Percentiles rank a stretch among this genome's conserved stretches.
These are phyloP conservation scores for Ctenopoma kingsleyae DNA, from an alignment of 2,797 vertebrate genomes.

Conservation along the genomic window DNA sequence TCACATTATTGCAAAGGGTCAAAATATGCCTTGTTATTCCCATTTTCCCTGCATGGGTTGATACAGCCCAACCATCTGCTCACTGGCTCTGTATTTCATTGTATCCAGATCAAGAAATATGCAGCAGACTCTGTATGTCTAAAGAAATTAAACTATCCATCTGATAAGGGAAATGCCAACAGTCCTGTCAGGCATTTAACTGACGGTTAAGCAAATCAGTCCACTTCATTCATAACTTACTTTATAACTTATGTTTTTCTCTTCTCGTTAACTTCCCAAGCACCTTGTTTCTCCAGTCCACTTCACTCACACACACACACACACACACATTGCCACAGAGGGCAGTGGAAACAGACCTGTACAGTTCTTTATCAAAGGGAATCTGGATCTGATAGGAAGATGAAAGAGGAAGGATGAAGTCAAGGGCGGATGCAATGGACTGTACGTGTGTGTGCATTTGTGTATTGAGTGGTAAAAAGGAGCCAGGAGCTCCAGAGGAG, in stretches of 20 bases:
- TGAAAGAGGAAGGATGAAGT: conserved; percentile 34
- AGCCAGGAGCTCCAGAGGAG: conserved; percentile 31
- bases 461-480: conserved; percentile 23
- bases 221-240: conserved; percentile 4
- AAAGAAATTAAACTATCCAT: conserved; percentile 40
- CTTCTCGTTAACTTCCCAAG: background rate
- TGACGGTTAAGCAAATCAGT: conserved; percentile 33
- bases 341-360: conserved; percentile 6
- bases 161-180: conserved; percentile 18
- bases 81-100: conserved; percentile 24
- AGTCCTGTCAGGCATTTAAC: conserved; percentile 24
- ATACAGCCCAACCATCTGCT: conserved; percentile 66
- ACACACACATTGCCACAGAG: conserved; percentile 9
- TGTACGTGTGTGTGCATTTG: conserved; percentile 12
- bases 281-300: background rate
- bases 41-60: conserved; percentile 52
- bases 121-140: conserved; percentile 36
- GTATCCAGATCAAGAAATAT: conserved; percentile 26
- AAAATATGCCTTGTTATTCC: conserved; percentile 38
- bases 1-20: conserved; percentile 11
- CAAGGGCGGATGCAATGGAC: conserved; percentile 25
- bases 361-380: conserved; percentile 17
- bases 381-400: conserved; percentile 37
- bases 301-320: conserved; percentile 4
- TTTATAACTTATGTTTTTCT: background rate